These are phyloP conservation scores for Ictalurus furcatus DNA, from an alignment of 2,113 vertebrate genomes.

Conservation along the genomic window DNA sequence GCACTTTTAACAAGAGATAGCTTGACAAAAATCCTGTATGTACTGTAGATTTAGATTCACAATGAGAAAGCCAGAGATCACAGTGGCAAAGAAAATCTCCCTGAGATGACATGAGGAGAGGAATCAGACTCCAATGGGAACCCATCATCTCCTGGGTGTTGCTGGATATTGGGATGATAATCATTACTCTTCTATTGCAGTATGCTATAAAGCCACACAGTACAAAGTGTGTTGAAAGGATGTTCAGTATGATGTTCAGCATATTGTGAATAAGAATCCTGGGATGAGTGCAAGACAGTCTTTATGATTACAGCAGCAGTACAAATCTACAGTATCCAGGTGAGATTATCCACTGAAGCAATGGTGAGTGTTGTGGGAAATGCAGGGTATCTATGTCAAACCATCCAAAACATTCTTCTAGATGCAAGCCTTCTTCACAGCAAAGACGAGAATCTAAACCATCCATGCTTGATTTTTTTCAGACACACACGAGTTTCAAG, in stretches of 20 bases:
- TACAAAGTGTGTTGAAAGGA: not conserved
- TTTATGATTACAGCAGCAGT: not conserved
- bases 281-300: not conserved
- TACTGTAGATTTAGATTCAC: not conserved
- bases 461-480: too few species aligned
- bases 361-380: not conserved
- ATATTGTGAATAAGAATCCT: not conserved
- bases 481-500: not conserved
- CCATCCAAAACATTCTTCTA: not conserved
- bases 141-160: not conserved
- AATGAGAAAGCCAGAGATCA: constrained; percentile 5
- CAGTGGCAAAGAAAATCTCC: not conserved
- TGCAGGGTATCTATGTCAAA: not conserved
- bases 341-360: not conserved
- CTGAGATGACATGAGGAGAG: not conserved
- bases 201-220: not conserved
- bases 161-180: not conserved
- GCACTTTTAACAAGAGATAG: not conserved
- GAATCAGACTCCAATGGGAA: not conserved
- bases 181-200: not conserved
- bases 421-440: not conserved
- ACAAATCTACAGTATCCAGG: not conserved
- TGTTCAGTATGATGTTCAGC: not conserved
- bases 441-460: not conserved
- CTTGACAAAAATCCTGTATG: not conserved